A percentile compares a stretch with the other conserved stretches of the same genome.
Evolutionary conservation across 1,140 invertebrate species (phyloP).

Genomic region (Stenopsyche tienmushanensis): DNA sequence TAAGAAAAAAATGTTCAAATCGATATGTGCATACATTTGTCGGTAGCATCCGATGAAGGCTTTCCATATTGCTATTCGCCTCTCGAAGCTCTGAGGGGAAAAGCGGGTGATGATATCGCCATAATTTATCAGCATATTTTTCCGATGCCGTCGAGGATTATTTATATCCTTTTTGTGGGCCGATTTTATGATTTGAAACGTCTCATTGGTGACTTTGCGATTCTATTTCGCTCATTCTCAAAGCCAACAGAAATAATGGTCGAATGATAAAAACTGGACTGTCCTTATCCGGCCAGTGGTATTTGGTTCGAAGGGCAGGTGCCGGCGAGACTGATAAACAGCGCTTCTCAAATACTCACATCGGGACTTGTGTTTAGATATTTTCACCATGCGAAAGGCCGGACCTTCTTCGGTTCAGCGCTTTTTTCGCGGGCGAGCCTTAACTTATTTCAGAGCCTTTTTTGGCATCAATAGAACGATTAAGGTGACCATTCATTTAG

Average conservation of each 20-base stretch:
- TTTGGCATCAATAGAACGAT: too few species aligned
- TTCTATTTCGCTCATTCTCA: conserved; percentile 26
- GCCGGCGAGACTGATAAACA: conserved; percentile 6
- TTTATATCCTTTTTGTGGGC: neutral
- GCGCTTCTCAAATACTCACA: conserved; percentile 10
- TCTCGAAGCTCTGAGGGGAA: too few species aligned
- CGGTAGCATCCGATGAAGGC: too few species aligned
- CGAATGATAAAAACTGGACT: conserved; percentile 18
- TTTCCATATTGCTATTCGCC: too few species aligned
- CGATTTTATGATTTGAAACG: neutral
- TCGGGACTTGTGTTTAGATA: too few species aligned
- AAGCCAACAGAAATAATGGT: conserved; percentile 24
- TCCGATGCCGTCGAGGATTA: neutral
- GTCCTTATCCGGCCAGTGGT: conserved; percentile 14
- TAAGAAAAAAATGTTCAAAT: too few species aligned
- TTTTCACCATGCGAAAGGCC: too few species aligned
- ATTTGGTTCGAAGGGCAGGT: conserved; percentile 28
- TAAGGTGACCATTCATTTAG: too few species aligned
- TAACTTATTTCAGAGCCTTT: too few species aligned
- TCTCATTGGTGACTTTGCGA: conserved; percentile 9
- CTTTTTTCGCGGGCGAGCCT: too few species aligned
- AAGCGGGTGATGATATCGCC: neutral
- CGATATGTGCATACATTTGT: too few species aligned
- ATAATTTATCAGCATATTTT: conserved; percentile 5
- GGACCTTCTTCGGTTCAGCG: too few species aligned